Evolutionary conservation across 1,140 invertebrate species (phyloP), one percentile per base, ranked within the genome.

Genomic region (Eciton burchellii): DNA sequence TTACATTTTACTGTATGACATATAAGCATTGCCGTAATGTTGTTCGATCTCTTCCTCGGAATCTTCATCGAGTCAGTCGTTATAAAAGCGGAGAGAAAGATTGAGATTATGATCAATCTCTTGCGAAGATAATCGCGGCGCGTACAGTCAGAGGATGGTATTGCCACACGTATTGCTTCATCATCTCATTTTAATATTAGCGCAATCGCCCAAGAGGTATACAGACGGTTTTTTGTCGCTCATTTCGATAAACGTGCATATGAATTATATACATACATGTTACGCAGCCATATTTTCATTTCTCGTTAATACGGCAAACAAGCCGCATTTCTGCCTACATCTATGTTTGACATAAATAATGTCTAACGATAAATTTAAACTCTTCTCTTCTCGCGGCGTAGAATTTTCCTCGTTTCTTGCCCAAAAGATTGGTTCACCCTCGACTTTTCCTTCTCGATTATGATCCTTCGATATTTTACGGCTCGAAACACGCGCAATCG

Each of bases 21-120:
- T n/a, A 14, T 24, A 26, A 19, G n/a, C n/a, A 6, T 5, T 45
- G 16, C 29, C 8, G 63, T n/a, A 45, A 79, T 14, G 8, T 24
- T 9, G 19, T 19, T 54, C 47, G 21, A 16, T 19, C 14, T 19
- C 16, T 56, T 68, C 43, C 29, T 26, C n/a, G n/a, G 35, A 43
- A 54, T 54, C 14, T n/a, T n/a, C 47, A 16, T 59, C 60, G 63
- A 65, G 29, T n/a, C 12, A 65, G 43, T 3, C 16, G 16, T 68
- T 70, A 45, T 24, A 63, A 79, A 77, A 79, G 24, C 49, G 12
- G 26, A 43, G 21, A 68, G 62, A 29, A 21, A 16, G 21, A 79
- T 68, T 68, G 41, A 56, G 35, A 77, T 77, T 76, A 68, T 56
- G 54, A 77, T 70, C 68, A 79, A 79, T 79, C 24, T 52, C n/a